Evolutionary conservation across 53 echinoderm and acorn worm species (phyloP), one percentile per base, ranked within the genome.

Genomic region (Astropecten irregularis): DNA sequence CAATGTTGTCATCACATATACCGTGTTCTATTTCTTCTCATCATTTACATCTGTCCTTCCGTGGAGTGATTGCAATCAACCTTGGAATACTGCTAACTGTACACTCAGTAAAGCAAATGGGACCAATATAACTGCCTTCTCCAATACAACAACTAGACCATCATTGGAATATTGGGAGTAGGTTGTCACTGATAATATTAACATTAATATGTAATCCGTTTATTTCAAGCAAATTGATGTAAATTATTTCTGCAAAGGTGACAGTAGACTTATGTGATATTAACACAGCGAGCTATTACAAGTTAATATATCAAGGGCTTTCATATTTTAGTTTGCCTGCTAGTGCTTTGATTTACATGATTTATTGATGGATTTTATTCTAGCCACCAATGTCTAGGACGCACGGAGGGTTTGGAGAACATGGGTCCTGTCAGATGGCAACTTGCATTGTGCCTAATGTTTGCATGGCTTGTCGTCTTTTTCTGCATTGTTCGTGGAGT

Each of bases 101-200:
- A 51, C 56, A 22, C 52, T 59, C 51, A 66, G 82, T 13, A 67
- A 36, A 44, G 46, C 74, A n/a, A 74, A 85, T 22, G 66, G 25
- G 2, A 76, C 76, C 37, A 76, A 83, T 21, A 20, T 54, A 0
- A 76, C 34, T 46, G 61, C 4, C 2, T 47, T 26, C 42, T 15
- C 19, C 23, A 85, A 81, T 42, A 51, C 66, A 16, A 60, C 77
- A 1, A 88, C 73, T 0, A 51, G 92, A 44, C 85, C 92, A 0
- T 79, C 92, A 0, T 82, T 77, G 36, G 92, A 92, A 34, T 92
- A 84, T n/a, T 92, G 92, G 92, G 89, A 92, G 92, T 92, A 74
- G 73, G 92, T 83, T 35, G 19, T 8, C 34, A 19, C 11, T 27
- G 35, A 60, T 11, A 3, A 2, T 32, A 5, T 13, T 22, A 4